Evolutionary conservation across 53 echinoderm and acorn worm genomes (phyloP).

Genomic region (Luidia sarsii): DNA sequence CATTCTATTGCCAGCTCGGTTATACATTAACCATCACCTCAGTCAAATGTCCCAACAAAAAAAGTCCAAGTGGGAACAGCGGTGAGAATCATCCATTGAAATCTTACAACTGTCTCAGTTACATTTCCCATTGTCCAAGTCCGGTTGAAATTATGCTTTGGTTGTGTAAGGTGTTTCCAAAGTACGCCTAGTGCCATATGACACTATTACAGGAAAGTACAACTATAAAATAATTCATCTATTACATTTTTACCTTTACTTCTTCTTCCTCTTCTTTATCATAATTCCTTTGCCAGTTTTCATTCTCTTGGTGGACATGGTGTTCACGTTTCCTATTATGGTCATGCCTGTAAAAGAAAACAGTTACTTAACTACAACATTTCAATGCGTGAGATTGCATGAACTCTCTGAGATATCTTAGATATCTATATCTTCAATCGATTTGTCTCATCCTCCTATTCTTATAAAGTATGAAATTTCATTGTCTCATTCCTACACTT

Average conservation of each 20-base stretch:
- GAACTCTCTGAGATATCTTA: neutral
- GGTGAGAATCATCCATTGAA: no score
- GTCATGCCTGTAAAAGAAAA: conserved; percentile 4
- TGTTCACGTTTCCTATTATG: neutral
- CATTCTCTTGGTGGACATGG: conserved; percentile 3
- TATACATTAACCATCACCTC: no score
- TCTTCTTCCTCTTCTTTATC: neutral
- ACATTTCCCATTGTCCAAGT: no score
- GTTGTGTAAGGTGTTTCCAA: no score
- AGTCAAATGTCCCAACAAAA: no score
- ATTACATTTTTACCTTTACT: neutral
- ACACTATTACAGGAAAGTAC: no score
- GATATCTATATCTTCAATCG: neutral
- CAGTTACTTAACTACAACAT: neutral
- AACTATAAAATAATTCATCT: neutral
- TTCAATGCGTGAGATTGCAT: neutral
- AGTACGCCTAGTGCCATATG: no score
- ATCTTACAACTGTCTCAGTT: no score
- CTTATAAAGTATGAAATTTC: neutral
- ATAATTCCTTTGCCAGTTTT: neutral
- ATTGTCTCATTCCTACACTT: neutral
- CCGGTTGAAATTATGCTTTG: no score
- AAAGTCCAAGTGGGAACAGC: no score
- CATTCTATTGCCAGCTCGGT: no score
- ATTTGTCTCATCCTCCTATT: neutral